A percentile compares a stretch with the other conserved stretches of the same genome.
phyloP scores from a whole-genome alignment of 2,888 invertebrate species.

The Drosophila infuscata region DNA sequence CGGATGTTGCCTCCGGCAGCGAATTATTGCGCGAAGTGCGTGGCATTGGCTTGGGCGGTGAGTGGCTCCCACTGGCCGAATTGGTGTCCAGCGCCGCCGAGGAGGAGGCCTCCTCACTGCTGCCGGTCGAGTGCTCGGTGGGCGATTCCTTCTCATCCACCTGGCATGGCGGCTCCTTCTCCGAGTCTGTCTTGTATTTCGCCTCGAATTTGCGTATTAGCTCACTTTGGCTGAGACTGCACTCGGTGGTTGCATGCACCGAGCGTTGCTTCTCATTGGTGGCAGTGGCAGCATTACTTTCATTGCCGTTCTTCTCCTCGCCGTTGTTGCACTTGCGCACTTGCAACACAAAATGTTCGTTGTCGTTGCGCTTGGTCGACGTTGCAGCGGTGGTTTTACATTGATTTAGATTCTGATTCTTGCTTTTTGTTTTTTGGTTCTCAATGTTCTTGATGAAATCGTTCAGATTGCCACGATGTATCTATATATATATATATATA shows the following conservation, averaged over 20 bases:
- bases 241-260: constrained; percentile 65
- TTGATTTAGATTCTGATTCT: constrained; percentile 32
- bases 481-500: constrained; percentile 44
- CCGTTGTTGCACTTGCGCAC: constrained; percentile 66
- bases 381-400: constrained; percentile 22
- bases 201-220: constrained; percentile 88
- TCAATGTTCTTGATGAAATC: constrained; percentile 84
- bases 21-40: constrained; percentile 90
- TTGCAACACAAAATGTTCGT: constrained; percentile 65
- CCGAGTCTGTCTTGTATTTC: constrained; percentile 83
- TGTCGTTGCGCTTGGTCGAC: constrained; percentile 62
- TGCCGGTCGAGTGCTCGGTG: constrained; percentile 83
- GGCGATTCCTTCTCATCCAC: constrained; percentile 83
- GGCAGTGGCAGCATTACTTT: not conserved
- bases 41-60: constrained; percentile 92
- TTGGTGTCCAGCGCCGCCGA: constrained; percentile 64
- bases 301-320: constrained; percentile 73
- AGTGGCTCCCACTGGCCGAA: constrained; percentile 74
- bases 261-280: constrained; percentile 84
- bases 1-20: constrained; percentile 87
- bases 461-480: constrained; percentile 84
- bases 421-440: constrained; percentile 78
- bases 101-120: constrained; percentile 82
- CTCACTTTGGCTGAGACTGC: constrained; percentile 72
- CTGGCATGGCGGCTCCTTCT: constrained; percentile 67